phyloP scores from a whole-genome alignment of 2,888 invertebrate species.

The Sarcophaga variegata region DNA sequence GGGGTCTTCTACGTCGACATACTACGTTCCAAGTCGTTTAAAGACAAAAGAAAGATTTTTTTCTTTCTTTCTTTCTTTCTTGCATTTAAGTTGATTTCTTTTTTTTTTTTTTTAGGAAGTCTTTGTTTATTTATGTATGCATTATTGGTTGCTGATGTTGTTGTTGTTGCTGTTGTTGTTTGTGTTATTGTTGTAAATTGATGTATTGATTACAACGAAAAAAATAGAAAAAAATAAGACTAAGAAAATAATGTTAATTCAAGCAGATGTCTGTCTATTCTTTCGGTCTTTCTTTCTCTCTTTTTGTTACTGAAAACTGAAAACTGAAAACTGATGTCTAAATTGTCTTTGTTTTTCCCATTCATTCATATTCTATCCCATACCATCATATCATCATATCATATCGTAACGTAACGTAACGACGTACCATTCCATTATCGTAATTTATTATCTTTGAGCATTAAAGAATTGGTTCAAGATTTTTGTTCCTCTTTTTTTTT shows the following conservation, averaged over 20 bases:
- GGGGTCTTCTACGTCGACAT: background rate
- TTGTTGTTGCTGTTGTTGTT: background rate
- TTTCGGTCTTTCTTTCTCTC: background rate
- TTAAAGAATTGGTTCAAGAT: slow-evolving; percentile 36
- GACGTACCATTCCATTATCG: background rate
- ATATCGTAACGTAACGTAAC: too few relatives aligned
- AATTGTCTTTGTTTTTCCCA: background rate
- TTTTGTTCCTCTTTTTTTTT: slow-evolving; percentile 43
- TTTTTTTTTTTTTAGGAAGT: background rate
- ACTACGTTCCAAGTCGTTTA: background rate
- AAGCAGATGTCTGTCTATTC: background rate
- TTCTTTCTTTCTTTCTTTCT: background rate
- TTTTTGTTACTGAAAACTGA: background rate
- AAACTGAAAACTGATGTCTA: background rate
- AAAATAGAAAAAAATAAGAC: background rate
- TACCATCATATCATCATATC: too few relatives aligned
- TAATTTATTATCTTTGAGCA: background rate
- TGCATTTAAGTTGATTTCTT: background rate
- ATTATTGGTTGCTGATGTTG: too few relatives aligned
- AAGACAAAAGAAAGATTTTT: background rate
- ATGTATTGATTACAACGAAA: slow-evolving; percentile 69
- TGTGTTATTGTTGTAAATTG: slow-evolving; percentile 48
- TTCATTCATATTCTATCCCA: too few relatives aligned
- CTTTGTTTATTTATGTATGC: too few relatives aligned
- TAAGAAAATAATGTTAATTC: background rate